Evolutionary conservation across 2,797 vertebrate genomes (phyloP), one percentile per base, ranked within the genome.

Genomic region (Syncerus caffer): DNA sequence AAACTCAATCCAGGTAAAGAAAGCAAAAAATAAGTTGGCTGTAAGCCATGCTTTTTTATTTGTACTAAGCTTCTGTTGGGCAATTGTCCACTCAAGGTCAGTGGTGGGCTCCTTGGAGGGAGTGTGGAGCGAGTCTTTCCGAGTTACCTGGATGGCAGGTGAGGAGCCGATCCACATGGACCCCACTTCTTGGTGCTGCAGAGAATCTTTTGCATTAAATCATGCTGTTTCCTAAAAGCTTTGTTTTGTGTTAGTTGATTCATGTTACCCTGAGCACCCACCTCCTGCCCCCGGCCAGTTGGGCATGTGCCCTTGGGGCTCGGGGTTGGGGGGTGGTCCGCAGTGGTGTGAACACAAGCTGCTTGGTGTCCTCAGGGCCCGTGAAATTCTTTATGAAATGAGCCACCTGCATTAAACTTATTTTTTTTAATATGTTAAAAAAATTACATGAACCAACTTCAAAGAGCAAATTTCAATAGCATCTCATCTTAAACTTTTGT

Each of bases 381-480:
- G 97, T 79, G 50, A n/a, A 90, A 92, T 85, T 97, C 98, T 97
- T 96, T 51, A 97, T 80, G 97, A 98, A 97, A 97, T 64, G 90
- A 97, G 93, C 98, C 97, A 98, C 98, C 98, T 98, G 98, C 98
- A 98, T 98, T 97, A 97, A 98, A 98, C 96, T 95, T 93, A 93
- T 96, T 57, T 97, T 97, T 97, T 96, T 79, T 98, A 98, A 96
- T 67, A 29, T 84, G 91, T 95, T 80, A 34, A 11, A 34, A 67
- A n/a, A 67, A 67, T 67, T 45, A 38, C 9, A 62, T 38, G 9
- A 58, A 93, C 31, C 47, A 85, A 53, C 51, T 50, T 57, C 47
- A 67, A 15, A n/a, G 7, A 27, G 23, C 4, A 62, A 60, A 83
- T n/a, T 19, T 29, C 53, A 62, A 51, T 1, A 19, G 21, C 6